A percentile compares a stretch with the other conserved stretches of the same genome.
Conservation (phyloP, 2,113 vertebrate genomes). For the Phalacrocorax aristotelis region DNA sequence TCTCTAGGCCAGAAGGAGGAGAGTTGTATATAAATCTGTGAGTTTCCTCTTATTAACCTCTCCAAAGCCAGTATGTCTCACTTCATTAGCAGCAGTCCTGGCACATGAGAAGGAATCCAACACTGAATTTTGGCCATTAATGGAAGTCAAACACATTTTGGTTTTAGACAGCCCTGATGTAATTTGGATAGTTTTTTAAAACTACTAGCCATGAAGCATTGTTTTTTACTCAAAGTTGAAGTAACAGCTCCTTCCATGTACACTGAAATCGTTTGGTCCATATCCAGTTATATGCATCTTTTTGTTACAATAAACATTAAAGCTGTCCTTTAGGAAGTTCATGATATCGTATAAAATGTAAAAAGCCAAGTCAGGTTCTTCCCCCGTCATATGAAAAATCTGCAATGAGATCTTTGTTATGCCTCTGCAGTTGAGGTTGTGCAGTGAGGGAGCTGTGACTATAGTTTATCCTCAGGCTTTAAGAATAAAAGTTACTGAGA, state of each 20-base stretch:
- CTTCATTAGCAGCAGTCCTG: background rate
- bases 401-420: background rate
- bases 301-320: background rate
- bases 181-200: background rate
- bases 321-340: background rate
- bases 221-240: background rate
- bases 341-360: background rate
- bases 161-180: background rate
- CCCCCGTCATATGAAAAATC: background rate
- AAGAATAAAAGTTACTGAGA: background rate
- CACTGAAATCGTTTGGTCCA: background rate
- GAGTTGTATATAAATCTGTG: background rate
- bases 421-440: background rate
- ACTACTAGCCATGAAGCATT: background rate
- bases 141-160: background rate
- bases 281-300: background rate
- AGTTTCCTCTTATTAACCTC: background rate
- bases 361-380: background rate
- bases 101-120: background rate
- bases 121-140: background rate
- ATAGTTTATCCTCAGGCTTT: too few relatives aligned
- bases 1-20: background rate
- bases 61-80: background rate
- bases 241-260: background rate
- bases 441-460: background rate